Conservation (phyloP, 2,888 invertebrate genomes). For the Amblyjoppa fuscipennis region DNA sequence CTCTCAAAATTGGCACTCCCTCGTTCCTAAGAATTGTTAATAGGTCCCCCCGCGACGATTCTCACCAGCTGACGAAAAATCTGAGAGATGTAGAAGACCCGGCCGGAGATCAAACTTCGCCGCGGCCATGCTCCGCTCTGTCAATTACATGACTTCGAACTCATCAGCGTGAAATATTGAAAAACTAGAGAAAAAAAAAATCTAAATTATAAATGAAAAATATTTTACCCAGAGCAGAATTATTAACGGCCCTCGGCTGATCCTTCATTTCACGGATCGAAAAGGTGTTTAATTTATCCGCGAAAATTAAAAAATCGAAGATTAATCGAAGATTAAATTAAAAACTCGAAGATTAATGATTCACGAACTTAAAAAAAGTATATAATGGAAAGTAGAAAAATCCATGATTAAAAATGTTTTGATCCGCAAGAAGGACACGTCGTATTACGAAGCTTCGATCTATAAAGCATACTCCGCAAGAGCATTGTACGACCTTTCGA, state of each 20-base stretch:
- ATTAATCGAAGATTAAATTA: neutral
- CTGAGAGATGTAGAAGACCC: neutral
- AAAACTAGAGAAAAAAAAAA: neutral
- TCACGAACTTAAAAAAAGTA: neutral
- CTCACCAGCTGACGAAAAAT: constrained; percentile 49
- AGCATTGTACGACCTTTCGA: constrained; percentile 14
- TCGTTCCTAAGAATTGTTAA: constrained; percentile 42
- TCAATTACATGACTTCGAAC: neutral
- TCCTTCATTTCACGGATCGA: neutral
- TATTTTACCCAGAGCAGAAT: neutral
- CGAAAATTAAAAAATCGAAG: neutral
- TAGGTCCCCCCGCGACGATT: constrained; percentile 40
- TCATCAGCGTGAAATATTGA: no score
- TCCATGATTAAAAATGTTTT: neutral
- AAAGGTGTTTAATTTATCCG: neutral
- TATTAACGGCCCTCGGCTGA: neutral
- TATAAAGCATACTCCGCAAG: neutral
- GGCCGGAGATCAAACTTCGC: neutral
- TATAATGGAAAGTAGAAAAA: no score
- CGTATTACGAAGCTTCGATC: neutral
- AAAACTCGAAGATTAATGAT: neutral
- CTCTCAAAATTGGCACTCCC: constrained; percentile 57
- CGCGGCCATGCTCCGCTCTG: constrained; percentile 1
- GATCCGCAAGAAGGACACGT: neutral
- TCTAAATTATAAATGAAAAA: neutral